These are phyloP conservation scores for Acrocephalus kingi DNA, from an alignment of 2,113 vertebrate species.

Conservation along the genomic window DNA sequence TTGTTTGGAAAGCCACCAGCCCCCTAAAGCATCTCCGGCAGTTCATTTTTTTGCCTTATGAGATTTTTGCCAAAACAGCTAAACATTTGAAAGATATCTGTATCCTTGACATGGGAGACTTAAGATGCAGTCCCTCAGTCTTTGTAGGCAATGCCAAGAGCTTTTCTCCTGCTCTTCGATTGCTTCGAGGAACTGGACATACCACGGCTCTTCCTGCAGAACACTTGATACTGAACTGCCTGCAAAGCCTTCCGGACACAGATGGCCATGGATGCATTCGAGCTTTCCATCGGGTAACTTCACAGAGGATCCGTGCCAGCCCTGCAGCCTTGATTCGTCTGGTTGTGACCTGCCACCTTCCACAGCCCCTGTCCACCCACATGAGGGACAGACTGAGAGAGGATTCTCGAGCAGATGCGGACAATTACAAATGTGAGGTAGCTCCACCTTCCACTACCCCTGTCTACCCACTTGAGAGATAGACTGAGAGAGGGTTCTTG, in stretches of 20 bases:
- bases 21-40: fast-evolving
- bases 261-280: fast-evolving
- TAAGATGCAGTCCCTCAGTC: background rate
- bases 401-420: too few species aligned
- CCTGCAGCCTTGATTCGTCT: fast-evolving
- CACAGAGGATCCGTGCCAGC: fast-evolving
- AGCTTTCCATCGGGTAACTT: fast-evolving
- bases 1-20: background rate
- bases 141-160: background rate
- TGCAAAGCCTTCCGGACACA: background rate
- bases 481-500: background rate
- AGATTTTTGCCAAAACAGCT: background rate
- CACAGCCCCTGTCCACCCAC: background rate
- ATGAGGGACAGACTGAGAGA: background rate
- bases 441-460: background rate
- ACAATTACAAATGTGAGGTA: too few species aligned
- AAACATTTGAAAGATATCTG: background rate
- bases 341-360: fast-evolving
- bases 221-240: fast-evolving
- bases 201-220: background rate
- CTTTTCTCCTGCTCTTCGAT: fast-evolving
- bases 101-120: fast-evolving
- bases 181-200: background rate
- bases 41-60: background rate
- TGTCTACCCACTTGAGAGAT: fast-evolving